These are phyloP conservation scores for Stenodema calcarata DNA, from an alignment of 2,888 invertebrate genomes.

Conservation along the genomic window DNA sequence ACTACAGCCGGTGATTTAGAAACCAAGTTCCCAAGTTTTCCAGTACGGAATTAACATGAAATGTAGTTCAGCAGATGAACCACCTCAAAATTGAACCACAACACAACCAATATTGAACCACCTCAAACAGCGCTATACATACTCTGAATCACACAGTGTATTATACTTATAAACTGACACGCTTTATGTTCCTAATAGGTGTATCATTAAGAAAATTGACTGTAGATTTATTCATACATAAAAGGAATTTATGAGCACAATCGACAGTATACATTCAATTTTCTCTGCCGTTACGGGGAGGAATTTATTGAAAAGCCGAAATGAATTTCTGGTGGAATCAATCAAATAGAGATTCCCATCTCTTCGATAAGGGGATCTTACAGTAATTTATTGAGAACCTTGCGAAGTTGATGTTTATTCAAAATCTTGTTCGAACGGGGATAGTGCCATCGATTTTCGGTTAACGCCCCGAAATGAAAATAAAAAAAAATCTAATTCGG, in stretches of 20 bases:
- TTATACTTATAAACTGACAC: neutral
- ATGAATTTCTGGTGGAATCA: neutral
- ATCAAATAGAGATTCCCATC: neutral
- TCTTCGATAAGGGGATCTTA: neutral
- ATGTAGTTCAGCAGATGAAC: no score
- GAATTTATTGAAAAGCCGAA: neutral
- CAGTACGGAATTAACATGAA: no score
- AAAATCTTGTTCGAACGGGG: constrained; percentile 6
- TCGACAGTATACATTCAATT: neutral
- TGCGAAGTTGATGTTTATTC: constrained; percentile 25
- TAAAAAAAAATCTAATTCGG: neutral
- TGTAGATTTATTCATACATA: neutral
- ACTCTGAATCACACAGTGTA: neutral
- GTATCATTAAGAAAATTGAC: neutral
- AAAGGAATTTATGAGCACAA: neutral
- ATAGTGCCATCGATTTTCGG: constrained; percentile 22
- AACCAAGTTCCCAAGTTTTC: no score
- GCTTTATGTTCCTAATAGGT: neutral
- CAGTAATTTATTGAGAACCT: neutral
- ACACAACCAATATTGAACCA: no score
- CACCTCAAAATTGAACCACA: no score
- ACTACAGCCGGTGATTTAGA: neutral
- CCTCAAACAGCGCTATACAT: neutral
- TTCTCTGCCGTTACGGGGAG: neutral
- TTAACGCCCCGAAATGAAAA: neutral